phyloP scores from a whole-genome alignment of 1,140 invertebrate genomes.

The Rhyacophila brunnea region DNA sequence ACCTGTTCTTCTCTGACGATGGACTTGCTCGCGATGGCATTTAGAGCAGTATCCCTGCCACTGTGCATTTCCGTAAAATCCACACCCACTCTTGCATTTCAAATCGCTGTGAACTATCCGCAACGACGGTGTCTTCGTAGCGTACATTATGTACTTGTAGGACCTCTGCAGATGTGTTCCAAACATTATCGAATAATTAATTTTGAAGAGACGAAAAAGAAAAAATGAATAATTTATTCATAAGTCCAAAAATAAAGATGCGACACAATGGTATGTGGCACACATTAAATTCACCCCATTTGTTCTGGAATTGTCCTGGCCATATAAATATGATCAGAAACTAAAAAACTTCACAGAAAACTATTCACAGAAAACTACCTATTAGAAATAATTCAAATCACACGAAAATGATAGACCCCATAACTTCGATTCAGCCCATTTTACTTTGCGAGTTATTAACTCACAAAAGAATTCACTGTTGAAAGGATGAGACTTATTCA shows the following conservation, averaged over 20 bases:
- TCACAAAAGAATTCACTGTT: slow-evolving; percentile 3
- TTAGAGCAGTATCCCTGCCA: slow-evolving; percentile 97
- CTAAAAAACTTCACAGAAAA: no score
- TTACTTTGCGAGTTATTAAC: slow-evolving; percentile 13
- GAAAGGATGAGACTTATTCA: background rate
- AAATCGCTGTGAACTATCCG: slow-evolving; percentile 83
- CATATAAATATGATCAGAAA: no score
- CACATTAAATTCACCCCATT: background rate
- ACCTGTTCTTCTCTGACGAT: slow-evolving; percentile 59
- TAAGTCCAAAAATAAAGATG: background rate
- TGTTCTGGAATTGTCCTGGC: no score
- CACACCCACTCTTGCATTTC: slow-evolving; percentile 93
- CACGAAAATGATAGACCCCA: slow-evolving; percentile 9
- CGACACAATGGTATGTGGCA: background rate
- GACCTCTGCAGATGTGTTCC: slow-evolving; percentile 51
- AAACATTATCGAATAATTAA: slow-evolving; percentile 42
- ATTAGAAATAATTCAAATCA: slow-evolving; percentile 11
- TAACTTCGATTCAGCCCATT: slow-evolving; percentile 20
- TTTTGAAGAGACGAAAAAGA: background rate
- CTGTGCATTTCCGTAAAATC: slow-evolving; percentile 94
- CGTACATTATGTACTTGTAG: slow-evolving; percentile 63
- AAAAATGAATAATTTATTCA: background rate
- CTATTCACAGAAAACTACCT: background rate
- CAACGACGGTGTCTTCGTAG: slow-evolving; percentile 69
- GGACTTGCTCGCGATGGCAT: slow-evolving; percentile 73